phyloP scores from a whole-genome alignment of 2,797 vertebrate species.

The Telmatherina bonti region DNA sequence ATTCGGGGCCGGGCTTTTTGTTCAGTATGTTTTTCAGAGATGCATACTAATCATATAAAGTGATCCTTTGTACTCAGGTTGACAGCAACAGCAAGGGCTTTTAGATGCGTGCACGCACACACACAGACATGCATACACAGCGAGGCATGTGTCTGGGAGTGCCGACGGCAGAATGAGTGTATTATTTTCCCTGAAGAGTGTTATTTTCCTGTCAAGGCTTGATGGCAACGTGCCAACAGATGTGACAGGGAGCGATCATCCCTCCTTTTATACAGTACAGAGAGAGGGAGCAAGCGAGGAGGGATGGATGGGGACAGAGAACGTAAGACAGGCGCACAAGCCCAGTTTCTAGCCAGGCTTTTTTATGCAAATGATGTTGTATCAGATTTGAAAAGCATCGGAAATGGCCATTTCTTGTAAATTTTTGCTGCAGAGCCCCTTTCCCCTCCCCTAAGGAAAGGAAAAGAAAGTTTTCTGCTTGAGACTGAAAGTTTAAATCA shows the following conservation, averaged over 20 bases:
- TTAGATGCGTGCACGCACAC: conserved; percentile 60
- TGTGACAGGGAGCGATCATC: conserved; percentile 82
- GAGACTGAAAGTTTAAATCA: neutral
- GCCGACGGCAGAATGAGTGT: conserved; percentile 74
- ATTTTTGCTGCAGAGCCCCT: neutral
- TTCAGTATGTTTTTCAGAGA: conserved; percentile 81
- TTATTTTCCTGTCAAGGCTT: conserved; percentile 85
- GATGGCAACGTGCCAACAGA: conserved; percentile 82
- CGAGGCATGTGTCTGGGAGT: conserved; percentile 73
- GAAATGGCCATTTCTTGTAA: conserved; percentile 34
- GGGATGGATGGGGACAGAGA: conserved; percentile 41
- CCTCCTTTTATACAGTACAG: conserved; percentile 68
- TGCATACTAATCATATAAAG: conserved; percentile 85
- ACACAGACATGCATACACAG: conserved; percentile 19
- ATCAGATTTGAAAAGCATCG: conserved; percentile 51
- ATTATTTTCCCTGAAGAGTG: conserved; percentile 84
- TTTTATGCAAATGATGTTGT: conserved; percentile 63
- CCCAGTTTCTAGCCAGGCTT: conserved; percentile 52
- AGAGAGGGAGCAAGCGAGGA: conserved; percentile 37
- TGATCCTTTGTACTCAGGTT: conserved; percentile 82
- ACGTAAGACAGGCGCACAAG: conserved; percentile 44
- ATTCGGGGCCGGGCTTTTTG: conserved; percentile 77
- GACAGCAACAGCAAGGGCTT: conserved; percentile 77
- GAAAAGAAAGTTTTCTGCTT: conserved; percentile 11
- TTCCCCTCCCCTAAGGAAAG: accelerated